phyloP scores from a whole-genome alignment of 30 jellyfish, hydroid and myxozoan genomes.

The Mastigias papua region DNA sequence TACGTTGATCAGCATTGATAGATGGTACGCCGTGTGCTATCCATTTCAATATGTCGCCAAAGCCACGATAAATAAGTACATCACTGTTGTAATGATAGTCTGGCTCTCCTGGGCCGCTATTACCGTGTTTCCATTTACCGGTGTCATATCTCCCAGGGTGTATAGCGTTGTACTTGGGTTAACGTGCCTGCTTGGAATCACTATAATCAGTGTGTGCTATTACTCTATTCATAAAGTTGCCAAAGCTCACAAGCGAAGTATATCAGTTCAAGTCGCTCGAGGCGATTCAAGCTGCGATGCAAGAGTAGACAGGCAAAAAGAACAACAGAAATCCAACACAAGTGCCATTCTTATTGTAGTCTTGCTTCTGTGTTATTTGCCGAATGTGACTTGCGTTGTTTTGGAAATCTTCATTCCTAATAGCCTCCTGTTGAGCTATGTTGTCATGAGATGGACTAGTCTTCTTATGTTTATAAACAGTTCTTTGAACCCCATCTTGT shows the following conservation, averaged over 20 bases:
- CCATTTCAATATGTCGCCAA: conserved; percentile 41
- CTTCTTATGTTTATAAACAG: conserved; percentile 55
- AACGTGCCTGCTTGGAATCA: conserved; percentile 14
- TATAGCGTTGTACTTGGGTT: conserved; percentile 7
- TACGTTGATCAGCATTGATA: conserved; percentile 51
- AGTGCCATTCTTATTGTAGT: conserved; percentile 40
- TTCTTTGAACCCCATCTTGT: conserved; percentile 60
- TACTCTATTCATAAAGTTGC: conserved; percentile 7
- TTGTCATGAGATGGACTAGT: conserved; percentile 66
- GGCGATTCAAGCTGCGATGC: background rate
- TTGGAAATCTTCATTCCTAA: conserved; percentile 20
- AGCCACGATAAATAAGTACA: conserved; percentile 21
- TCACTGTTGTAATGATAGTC: background rate
- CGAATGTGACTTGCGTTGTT: conserved; percentile 32
- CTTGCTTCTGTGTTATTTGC: conserved; percentile 53
- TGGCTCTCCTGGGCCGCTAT: conserved; percentile 45
- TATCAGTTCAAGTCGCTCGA: background rate
- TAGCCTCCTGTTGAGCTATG: conserved; percentile 59
- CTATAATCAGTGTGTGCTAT: conserved; percentile 31
- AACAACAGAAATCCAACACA: conserved; percentile 53
- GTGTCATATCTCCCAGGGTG: conserved; percentile 28
- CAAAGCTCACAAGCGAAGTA: conserved; percentile 1
- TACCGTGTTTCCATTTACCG: conserved; percentile 41
- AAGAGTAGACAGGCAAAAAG: conserved; percentile 7
- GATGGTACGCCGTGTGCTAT: conserved; percentile 49